Evolutionary conservation across 2,113 vertebrate genomes (phyloP), one percentile per base, ranked within the genome.

Genomic region (Hyla sarda): DNA sequence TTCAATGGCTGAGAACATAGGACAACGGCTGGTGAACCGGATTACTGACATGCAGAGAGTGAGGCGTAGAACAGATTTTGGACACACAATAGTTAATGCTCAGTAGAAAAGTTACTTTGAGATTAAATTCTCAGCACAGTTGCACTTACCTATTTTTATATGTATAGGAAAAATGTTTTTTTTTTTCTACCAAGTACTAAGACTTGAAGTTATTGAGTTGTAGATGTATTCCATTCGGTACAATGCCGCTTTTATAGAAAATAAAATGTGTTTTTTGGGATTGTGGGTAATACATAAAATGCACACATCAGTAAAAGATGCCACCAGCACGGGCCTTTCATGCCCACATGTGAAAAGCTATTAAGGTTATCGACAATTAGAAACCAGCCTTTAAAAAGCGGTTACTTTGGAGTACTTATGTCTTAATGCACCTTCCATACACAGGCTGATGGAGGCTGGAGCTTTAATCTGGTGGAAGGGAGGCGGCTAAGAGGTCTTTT

Each of bases 401-500:
- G 65, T 73, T 37, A 58, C 48, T 75, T 62, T 76, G 65, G 73
- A 69, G 83, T 67, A 79, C 62, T 79, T 85, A 77, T 56, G 74
- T 32, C 67, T 87, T 82, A 87, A 82, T 87, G 85, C 67, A 82
- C 85, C 41, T 60, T 74, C 74, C 71, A 47, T 87, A 82, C 62
- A 82, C 62, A 25, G 67, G 9, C 77, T 82, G 71, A 87, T 74
- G 62, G 54, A 50, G 85, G 19, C 25, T 50, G 37, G 52, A 32
- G 67, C 85, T 87, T 82, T 87, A 81, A 87, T 82, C 85, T 82
- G 69, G 78, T 90, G 90, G 89, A 90, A 87, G 87, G 84, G 89
- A 89, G 88, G 86, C 75, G 74, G 86, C 91, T 91, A 92, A 93
- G 92, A 93, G 90, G 91, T 90, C 92, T 93, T 88, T 94, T 92